Evolutionary conservation across 2,797 vertebrate species (phyloP).

Genomic region (Falco biarmicus): DNA sequence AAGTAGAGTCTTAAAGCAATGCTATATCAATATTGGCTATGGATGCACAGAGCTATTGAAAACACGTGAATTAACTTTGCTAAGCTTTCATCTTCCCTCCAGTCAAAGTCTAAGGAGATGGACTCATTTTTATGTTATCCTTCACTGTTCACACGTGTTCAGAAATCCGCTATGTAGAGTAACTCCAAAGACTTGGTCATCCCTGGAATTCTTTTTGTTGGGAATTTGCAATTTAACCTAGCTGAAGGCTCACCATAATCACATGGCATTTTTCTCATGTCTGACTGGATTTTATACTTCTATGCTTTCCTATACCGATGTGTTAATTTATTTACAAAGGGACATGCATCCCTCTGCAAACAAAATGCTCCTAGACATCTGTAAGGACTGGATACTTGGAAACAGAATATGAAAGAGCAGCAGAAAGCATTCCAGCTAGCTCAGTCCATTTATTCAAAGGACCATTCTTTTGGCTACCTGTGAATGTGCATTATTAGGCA

Average conservation of each 20-base stretch:
- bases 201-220: neutral
- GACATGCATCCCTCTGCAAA: neutral
- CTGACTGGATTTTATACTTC: neutral
- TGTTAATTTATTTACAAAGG: neutral
- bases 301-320: neutral
- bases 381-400: neutral
- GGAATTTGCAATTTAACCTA: neutral
- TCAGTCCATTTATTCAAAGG: neutral
- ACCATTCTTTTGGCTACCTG: neutral
- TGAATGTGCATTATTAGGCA: neutral
- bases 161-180: neutral
- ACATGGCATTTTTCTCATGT: neutral
- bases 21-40: neutral
- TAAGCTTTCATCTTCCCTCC: neutral
- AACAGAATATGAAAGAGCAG: neutral
- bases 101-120: neutral
- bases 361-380: neutral
- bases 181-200: neutral
- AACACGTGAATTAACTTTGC: neutral
- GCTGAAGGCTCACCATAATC: neutral
- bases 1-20: neutral
- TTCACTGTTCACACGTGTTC: neutral
- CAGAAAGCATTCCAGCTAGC: neutral
- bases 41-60: neutral
- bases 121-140: neutral